Evolutionary conservation across 2,888 invertebrate species (phyloP).

Genomic region (Nymphalis c-album): DNA sequence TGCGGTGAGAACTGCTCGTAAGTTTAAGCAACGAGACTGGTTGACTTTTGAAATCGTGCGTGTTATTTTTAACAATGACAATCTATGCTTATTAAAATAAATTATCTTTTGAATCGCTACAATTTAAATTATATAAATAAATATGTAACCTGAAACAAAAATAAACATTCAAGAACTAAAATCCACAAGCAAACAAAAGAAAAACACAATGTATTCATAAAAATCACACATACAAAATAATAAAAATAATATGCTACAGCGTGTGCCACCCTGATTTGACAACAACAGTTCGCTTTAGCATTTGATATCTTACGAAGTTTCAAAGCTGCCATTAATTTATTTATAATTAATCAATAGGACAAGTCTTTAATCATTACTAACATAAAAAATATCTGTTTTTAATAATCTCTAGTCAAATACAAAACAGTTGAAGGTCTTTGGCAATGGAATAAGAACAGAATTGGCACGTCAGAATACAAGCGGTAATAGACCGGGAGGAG

Average conservation of each 20-base stretch:
- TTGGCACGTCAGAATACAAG: conserved; percentile 53
- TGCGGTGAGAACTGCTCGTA: conserved; percentile 38
- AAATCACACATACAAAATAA: too few relatives aligned
- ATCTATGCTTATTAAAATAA: conserved; percentile 8
- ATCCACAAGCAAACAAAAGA: too few relatives aligned
- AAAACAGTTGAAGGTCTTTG: conserved; percentile 19
- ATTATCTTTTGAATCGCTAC: conserved; percentile 11
- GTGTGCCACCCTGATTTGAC: too few relatives aligned
- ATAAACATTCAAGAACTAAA: too few relatives aligned
- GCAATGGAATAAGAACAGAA: conserved; percentile 19
- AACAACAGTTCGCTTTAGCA: conserved; percentile 13
- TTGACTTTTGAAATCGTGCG: background rate
- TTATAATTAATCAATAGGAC: conserved; percentile 8
- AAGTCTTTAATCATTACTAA: background rate
- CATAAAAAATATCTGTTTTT: background rate
- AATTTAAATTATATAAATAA: conserved; percentile 13
- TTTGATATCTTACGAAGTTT: conserved; percentile 16
- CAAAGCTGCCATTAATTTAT: conserved; percentile 10
- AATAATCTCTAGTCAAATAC: background rate
- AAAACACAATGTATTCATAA: too few relatives aligned
- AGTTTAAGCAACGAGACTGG: conserved; percentile 1
- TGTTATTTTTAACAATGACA: background rate
- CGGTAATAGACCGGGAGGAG: conserved; percentile 63
- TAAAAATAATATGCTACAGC: too few relatives aligned
- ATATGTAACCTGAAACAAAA: too few relatives aligned